phyloP scores from a whole-genome alignment of 2,797 vertebrate genomes.

The Myoxocephalus aenaeus region DNA sequence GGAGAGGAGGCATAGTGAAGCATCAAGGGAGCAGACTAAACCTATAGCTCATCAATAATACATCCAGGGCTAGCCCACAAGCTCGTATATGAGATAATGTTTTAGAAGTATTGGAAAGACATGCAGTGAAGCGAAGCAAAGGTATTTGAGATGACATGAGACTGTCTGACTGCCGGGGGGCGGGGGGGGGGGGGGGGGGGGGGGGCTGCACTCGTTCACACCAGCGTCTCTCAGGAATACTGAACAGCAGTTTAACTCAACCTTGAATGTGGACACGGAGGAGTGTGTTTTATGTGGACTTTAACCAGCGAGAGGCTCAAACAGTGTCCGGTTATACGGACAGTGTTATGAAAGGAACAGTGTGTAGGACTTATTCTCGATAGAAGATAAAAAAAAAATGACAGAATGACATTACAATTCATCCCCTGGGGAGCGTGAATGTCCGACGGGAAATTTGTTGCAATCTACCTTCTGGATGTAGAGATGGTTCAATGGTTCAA shows the following conservation, averaged over 20 bases:
- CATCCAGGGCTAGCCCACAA: constrained; percentile 42
- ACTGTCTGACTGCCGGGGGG: constrained; percentile 50
- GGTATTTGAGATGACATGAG: constrained; percentile 73
- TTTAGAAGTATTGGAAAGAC: constrained; percentile 56
- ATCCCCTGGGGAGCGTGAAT: neutral
- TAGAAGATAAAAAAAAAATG: neutral
- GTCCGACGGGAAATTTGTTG: neutral
- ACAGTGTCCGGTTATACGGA: constrained; percentile 1
- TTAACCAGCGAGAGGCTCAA: constrained; percentile 11
- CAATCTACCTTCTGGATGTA: neutral
- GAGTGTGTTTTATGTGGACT: constrained; percentile 34
- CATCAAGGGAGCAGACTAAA: constrained; percentile 60
- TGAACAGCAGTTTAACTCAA: constrained; percentile 61
- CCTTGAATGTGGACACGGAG: constrained; percentile 41
- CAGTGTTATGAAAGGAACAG: neutral
- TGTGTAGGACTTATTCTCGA: neutral
- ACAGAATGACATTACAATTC: neutral
- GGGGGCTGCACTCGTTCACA: constrained; percentile 41
- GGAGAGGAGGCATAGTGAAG: constrained; percentile 53
- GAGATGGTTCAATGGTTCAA: neutral
- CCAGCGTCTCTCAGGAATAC: constrained; percentile 58
- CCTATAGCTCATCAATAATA: constrained; percentile 77
- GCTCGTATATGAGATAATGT: constrained; percentile 65
- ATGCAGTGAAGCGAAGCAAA: constrained; percentile 58
- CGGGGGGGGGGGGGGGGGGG: constrained; percentile 1